A percentile compares a stretch with the other conserved stretches of the same genome.
Evolutionary conservation across 2,113 vertebrate species (phyloP).

Genomic region (Bostrychus sinensis): DNA sequence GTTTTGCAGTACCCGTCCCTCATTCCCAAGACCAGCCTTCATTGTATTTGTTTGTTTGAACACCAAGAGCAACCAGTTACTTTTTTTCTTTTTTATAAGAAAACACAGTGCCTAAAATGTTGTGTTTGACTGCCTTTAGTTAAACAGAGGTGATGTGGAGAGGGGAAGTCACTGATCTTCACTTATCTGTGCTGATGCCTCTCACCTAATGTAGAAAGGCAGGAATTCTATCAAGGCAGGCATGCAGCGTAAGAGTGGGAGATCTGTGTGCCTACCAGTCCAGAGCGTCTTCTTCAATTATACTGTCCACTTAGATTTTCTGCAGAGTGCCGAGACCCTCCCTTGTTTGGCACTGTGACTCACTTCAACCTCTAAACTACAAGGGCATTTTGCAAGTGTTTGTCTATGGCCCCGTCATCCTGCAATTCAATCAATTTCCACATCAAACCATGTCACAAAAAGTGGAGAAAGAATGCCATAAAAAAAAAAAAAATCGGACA

Average conservation of each 20-base stretch:
- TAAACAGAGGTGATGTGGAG: slow-evolving; percentile 43
- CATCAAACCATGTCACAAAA: neutral
- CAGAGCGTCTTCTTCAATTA: slow-evolving; percentile 32
- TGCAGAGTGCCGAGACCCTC: neutral
- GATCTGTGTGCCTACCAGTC: slow-evolving; percentile 55
- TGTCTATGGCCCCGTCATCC: neutral
- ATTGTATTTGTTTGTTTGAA: too few species aligned
- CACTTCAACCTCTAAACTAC: slow-evolving; percentile 1
- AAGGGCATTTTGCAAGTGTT: slow-evolving; percentile 2
- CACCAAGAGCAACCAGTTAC: too few species aligned
- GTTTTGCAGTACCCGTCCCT: too few species aligned
- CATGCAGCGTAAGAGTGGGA: slow-evolving; percentile 43
- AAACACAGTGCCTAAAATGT: neutral
- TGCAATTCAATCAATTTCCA: neutral
- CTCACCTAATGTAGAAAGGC: slow-evolving; percentile 32
- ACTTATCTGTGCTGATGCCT: slow-evolving; percentile 16
- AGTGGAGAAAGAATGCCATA: neutral
- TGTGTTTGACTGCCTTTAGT: neutral
- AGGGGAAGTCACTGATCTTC: slow-evolving; percentile 52
- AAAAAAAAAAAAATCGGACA: too few species aligned
- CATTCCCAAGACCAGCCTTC: too few species aligned
- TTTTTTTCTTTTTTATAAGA: too few species aligned
- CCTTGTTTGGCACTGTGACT: slow-evolving; percentile 2
- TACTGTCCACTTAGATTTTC: slow-evolving; percentile 23
- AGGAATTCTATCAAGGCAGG: slow-evolving; percentile 57